A percentile compares a stretch with the other conserved stretches of the same genome.
phyloP scores from a whole-genome alignment of 2,113 vertebrate genomes.

The crab-eating macaque (Macaca fascicularis) region T2T-MFA8v1.1 NC_088384.1:61222501-61223000 shows the following conservation, averaged over 20 bases:
- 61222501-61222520: background rate
- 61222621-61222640: background rate
- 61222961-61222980: no score
- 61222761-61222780: background rate
- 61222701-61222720: background rate
- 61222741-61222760: no score
- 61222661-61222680: background rate
- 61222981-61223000: no score
- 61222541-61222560: background rate
- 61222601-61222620: background rate
- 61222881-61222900: no score
- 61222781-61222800: background rate
- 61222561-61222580: background rate
- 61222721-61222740: background rate
- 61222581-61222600: no score
- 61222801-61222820: background rate
- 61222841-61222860: background rate
- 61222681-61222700: background rate
- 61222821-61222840: background rate
- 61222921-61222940: no score
- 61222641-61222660: background rate
- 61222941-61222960: no score
- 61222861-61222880: background rate
- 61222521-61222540: background rate
- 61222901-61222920: no score